Percentiles rank a stretch among this genome's conserved stretches.
phyloP scores from a whole-genome alignment of 2,888 invertebrate species.

The Heterodera filipjevi region DNA sequence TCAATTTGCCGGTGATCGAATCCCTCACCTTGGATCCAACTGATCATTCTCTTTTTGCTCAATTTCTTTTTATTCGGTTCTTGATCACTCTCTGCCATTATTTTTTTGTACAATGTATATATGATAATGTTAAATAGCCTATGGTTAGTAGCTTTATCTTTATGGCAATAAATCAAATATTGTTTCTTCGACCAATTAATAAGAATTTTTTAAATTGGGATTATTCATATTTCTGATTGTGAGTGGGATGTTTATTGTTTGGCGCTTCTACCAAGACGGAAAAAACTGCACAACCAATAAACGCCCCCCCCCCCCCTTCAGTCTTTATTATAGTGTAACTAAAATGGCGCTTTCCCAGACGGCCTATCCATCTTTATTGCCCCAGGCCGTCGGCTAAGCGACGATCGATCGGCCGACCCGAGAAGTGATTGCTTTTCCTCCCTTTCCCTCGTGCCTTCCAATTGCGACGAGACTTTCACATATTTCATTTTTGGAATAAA shows the following conservation, averaged over 20 bases:
- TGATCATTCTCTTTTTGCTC: neutral
- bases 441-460: neutral
- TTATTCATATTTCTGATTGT: no score
- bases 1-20: conserved; percentile 48
- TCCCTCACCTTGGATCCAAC: neutral
- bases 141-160: no score
- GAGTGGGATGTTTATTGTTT: no score
- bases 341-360: conserved; percentile 9
- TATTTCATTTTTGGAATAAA: no score
- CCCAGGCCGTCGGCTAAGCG: neutral
- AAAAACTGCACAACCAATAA: no score
- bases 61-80: neutral
- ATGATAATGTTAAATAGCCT: no score
- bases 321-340: neutral
- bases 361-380: neutral
- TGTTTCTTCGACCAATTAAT: no score
- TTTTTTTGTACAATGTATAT: neutral
- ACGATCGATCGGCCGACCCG: conserved; percentile 4
- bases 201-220: no score
- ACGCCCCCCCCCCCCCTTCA: neutral
- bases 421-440: neutral
- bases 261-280: no score
- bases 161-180: no score
- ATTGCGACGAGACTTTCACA: neutral
- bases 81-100: no score